Evolutionary conservation across 2,797 vertebrate species (phyloP).

Genomic region (Sebastes alutus): DNA sequence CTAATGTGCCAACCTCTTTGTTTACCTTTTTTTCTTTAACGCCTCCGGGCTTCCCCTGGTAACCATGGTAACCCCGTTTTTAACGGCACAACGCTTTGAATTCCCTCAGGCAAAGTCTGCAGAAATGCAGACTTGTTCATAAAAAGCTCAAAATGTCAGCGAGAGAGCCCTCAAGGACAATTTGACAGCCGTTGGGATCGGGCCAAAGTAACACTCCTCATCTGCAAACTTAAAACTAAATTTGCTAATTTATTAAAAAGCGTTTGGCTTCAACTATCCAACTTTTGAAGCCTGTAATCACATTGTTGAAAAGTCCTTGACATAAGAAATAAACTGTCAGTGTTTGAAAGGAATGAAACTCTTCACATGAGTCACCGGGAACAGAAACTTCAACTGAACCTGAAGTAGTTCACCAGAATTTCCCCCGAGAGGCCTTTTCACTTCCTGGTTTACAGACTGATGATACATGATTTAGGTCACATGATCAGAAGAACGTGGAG

Average conservation of each 20-base stretch:
- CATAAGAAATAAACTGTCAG: no score
- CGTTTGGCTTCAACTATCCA: neutral
- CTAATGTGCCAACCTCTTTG: no score
- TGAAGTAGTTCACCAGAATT: neutral
- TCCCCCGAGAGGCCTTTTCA: neutral
- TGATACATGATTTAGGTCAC: slow-evolving; percentile 37
- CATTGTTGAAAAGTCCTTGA: neutral
- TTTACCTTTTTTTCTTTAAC: no score
- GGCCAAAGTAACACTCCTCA: no score
- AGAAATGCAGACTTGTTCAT: no score
- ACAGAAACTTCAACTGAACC: neutral
- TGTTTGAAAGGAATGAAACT: slow-evolving; percentile 26
- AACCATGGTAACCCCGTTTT: no score
- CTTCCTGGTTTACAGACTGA: slow-evolving; percentile 36
- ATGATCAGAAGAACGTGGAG: neutral
- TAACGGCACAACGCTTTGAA: no score
- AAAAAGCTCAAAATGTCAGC: no score
- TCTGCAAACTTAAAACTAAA: neutral
- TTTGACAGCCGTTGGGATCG: no score
- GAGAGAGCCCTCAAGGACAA: no score
- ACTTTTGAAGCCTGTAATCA: neutral
- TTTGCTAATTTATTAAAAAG: neutral
- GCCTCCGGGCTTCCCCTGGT: no score
- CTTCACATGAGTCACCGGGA: slow-evolving; percentile 4
- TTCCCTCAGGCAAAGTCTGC: no score